Evolutionary conservation across 2,797 vertebrate genomes (phyloP), one percentile per base, ranked within the genome.

Genomic region (Buceros bicornis): DNA sequence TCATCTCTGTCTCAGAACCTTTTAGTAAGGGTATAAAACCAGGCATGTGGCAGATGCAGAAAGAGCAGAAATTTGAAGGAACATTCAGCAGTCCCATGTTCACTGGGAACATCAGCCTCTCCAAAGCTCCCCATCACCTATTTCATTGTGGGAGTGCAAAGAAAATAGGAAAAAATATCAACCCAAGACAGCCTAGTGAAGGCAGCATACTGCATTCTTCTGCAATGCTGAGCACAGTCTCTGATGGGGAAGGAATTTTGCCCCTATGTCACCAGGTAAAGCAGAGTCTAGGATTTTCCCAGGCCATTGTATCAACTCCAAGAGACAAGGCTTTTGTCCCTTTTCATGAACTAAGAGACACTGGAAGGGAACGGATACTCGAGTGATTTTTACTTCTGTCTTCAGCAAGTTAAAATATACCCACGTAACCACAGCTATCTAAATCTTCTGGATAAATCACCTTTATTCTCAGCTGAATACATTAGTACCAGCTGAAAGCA

Each of bases 11-110:
- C 31, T 42, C 76, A 78, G 60, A 74, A 37, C 5, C 1, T 65
- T 40, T 53, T 35, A 64, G 22, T 14, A 25, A 47, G 12, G 16
- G 8, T 11, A 13, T 45, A 26, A 25, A 54, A 5, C 1, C 21
- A 62, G 14, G 9, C 26, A 54, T 1, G 2, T 17, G 26, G 10
- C 26, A 82, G 47, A 60, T 81, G 18, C 11, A 83, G 50, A 48
- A 70, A 42, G 28, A 89, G 11, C 25, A 77, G 35, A 58, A 83
- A 33, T 48, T n/a, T 88, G 22, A 37, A 83, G 8, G 28, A 78
- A 57, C 22, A 19, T 60, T 19, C n/a, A 45, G 0, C 3, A 6
- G 5, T 16, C 14, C 6, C 10, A 12, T 4, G 2, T 11, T 54
- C 29, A 19, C 16, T 24, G 6, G 29, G 37, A 91, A 56, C 1